These are phyloP conservation scores for Drosophila dunni DNA, from an alignment of 1,140 invertebrate species.

Conservation along the genomic window DNA sequence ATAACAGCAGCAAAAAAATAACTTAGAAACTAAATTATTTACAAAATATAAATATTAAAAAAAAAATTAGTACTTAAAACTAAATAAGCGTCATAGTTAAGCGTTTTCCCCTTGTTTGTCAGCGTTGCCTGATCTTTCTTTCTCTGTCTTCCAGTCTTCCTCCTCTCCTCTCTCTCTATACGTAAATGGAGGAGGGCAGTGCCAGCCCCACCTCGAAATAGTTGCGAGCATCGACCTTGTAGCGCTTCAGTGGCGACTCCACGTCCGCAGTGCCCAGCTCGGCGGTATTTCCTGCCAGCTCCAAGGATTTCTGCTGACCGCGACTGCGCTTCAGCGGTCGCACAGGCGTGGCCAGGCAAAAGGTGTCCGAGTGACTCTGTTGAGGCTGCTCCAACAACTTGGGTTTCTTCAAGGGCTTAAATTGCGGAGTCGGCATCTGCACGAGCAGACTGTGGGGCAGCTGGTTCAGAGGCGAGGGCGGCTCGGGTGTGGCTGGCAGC, in stretches of 20 bases:
- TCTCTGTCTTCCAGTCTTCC: constrained; percentile 5
- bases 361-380: constrained; percentile 45
- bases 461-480: constrained; percentile 49
- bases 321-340: constrained; percentile 48
- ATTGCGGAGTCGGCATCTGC: constrained; percentile 49
- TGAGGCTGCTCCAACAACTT: neutral
- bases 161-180: constrained; percentile 30
- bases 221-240: constrained; percentile 70
- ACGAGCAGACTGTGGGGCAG: constrained; percentile 40
- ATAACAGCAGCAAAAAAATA: constrained; percentile 72
- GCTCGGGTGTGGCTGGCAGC: constrained; percentile 44
- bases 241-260: constrained; percentile 71
- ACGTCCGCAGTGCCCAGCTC: neutral
- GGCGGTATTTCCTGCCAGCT: neutral
- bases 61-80: constrained; percentile 57
- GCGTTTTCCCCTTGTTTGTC: constrained; percentile 84
- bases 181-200: constrained; percentile 78
- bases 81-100: constrained; percentile 83
- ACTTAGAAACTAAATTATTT: constrained; percentile 30
- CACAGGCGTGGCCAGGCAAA: constrained; percentile 66
- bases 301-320: neutral
- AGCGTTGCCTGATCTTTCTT: constrained; percentile 51
- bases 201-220: constrained; percentile 81
- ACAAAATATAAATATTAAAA: constrained; percentile 31
- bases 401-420: too few relatives aligned